Base-by-base conservation (phyloP, 2,888 invertebrate species). In the Sinopyrophorus schimmeli region DNA sequence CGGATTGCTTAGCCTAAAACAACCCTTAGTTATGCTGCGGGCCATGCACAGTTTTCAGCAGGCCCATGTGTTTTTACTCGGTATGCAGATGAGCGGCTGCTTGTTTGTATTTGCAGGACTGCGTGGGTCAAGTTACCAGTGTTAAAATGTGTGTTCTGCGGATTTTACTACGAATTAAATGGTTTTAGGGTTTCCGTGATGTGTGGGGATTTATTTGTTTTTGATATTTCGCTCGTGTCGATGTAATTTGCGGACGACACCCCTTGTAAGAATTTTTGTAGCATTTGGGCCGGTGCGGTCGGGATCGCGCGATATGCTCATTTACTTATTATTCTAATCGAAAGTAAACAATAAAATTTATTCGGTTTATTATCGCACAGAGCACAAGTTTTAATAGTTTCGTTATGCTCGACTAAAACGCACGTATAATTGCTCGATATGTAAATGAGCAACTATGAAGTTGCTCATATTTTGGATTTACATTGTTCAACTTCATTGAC, bases 1-100 rank as follows among this genome's bases (percentile, higher is more conserved):
- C 62, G 66, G 65, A 69, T 66, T 67, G 68, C 68, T 67, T 66
- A 64, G 65, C 68, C 68, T 69, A 69, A 69, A 71, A 69, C 69
- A 70, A 70, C 70, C 70, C 70, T 69, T 67, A 68, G 67, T 68
- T 67, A 63, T 65, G 66, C 65, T 62, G 59, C 61, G 60, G 68
- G 64, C 66, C 65, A 62, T 59, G 55, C 53, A 58, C 42, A 52
- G 52, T 52, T 52, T 52, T 47, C 52, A 52, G 52, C 41, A 26
- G 52, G 32, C 54, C 54, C 46, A 49, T 53, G 52, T 53, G 52
- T 57, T 54, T 57, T 57, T 54, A 54, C 52, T 53, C 35, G 53
- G 49, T 57, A 57, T 57, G 57, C 54, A 57, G 57, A 57, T 57
- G 57, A 57, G 57, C 54, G 54, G 57, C 50, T 49, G 43, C 44